These are phyloP conservation scores for Gandaritis pyraliata DNA, from an alignment of 2,888 invertebrate genomes.

Conservation along the genomic window DNA sequence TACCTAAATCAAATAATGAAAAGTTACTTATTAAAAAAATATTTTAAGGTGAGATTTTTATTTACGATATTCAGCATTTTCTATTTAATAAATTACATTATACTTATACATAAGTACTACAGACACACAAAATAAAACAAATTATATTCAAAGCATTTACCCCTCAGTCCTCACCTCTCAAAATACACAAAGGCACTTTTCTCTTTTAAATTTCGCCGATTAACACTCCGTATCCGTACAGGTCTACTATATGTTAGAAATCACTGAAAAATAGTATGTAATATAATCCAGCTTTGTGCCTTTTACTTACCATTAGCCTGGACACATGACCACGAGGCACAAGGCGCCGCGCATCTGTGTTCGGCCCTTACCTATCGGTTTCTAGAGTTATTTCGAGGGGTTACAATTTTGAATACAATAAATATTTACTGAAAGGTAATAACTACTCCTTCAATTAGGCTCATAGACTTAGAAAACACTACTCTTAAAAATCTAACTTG, in stretches of 20 bases:
- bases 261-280: not conserved
- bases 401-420: too few relatives aligned
- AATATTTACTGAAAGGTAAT: too few relatives aligned
- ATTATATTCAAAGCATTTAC: slow-evolving; percentile 33
- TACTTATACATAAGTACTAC: slow-evolving; percentile 3
- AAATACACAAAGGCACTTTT: slow-evolving; percentile 55
- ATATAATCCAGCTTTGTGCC: slow-evolving; percentile 6
- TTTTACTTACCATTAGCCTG: not conserved
- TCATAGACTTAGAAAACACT: slow-evolving; percentile 19
- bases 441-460: too few relatives aligned
- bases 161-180: slow-evolving; percentile 46
- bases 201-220: slow-evolving; percentile 27
- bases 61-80: slow-evolving; percentile 27
- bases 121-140: slow-evolving; percentile 16
- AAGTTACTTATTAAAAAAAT: slow-evolving; percentile 17
- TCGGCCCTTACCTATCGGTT: too few relatives aligned
- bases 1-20: not conserved
- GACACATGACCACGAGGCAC: too few relatives aligned
- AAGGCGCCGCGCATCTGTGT: too few relatives aligned
- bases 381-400: not conserved
- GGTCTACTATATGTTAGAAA: not conserved
- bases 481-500: slow-evolving; percentile 37
- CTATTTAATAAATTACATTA: slow-evolving; percentile 12
- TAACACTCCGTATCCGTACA: not conserved
- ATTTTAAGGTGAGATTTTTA: slow-evolving; percentile 27